A percentile compares a stretch with the other conserved stretches of the same genome.
These are phyloP conservation scores for Cynaeus angustus DNA, from an alignment of 2,888 invertebrate genomes.

Conservation along the genomic window DNA sequence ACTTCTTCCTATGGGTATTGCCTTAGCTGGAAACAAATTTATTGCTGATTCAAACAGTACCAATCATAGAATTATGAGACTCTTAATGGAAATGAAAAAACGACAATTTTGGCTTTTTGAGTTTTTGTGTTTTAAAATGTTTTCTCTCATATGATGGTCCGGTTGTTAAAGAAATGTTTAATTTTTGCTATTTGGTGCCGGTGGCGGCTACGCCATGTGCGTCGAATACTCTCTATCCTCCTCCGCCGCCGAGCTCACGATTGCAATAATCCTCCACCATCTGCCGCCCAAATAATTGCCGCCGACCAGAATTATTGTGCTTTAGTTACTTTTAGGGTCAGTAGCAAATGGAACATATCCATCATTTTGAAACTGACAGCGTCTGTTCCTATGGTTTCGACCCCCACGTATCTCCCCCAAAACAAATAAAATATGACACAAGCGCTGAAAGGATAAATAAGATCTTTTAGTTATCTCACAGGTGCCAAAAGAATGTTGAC, in stretches of 20 bases:
- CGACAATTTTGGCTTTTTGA: too few species aligned
- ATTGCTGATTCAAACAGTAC: too few species aligned
- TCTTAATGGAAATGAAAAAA: too few species aligned
- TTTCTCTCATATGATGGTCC: not conserved
- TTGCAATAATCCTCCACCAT: conserved; percentile 63
- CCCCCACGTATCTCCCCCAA: conserved; percentile 13
- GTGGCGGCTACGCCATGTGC: conserved; percentile 57
- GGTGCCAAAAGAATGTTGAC: conserved; percentile 17
- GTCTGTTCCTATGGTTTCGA: not conserved
- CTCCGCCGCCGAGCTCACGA: conserved; percentile 56
- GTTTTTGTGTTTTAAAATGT: not conserved
- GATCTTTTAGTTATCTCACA: conserved; percentile 13
- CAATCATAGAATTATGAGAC: too few species aligned
- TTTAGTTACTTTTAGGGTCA: conserved; percentile 60
- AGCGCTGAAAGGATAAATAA: conserved; percentile 11
- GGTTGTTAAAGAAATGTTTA: conserved; percentile 38
- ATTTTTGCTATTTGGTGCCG: conserved; percentile 34
- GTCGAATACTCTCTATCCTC: conserved; percentile 53
- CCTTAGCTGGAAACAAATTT: too few species aligned
- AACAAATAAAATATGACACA: conserved; percentile 24
- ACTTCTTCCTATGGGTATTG: too few species aligned
- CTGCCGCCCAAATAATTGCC: conserved; percentile 64
- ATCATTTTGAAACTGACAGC: conserved; percentile 53
- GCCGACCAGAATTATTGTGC: conserved; percentile 61
- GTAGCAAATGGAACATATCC: conserved; percentile 53